Percentiles rank a stretch among this genome's conserved stretches.
Conservation (phyloP, 2,797 vertebrate genomes). For the Bucorvus abyssinicus region DNA sequence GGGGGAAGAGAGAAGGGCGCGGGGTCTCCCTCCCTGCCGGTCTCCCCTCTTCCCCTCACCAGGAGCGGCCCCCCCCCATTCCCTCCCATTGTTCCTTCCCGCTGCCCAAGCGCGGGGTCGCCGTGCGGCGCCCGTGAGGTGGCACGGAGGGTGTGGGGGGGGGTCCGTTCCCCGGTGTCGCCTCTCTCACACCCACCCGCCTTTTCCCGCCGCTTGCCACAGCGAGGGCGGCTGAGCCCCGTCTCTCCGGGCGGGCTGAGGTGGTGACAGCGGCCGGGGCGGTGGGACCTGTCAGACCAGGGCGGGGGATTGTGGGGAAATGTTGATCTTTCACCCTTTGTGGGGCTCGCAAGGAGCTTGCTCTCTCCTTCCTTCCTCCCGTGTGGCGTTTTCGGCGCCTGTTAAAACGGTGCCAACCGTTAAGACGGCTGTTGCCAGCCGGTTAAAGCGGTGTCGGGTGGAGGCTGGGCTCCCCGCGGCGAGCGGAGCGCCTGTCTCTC, state of each 20-base stretch:
- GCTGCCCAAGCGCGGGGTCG: not conserved
- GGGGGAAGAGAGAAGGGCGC: not conserved
- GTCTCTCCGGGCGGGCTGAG: not conserved
- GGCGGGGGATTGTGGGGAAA: not conserved
- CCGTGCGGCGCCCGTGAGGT: not conserved
- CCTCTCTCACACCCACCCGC: not conserved
- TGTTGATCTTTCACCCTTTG: not conserved
- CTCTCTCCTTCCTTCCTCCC: not conserved
- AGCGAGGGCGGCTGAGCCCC: not conserved
- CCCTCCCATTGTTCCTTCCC: constrained; percentile 16
- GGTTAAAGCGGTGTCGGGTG: not conserved
- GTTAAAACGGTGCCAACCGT: not conserved
- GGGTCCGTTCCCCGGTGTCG: not conserved
- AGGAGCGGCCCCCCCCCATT: not conserved
- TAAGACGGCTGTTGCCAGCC: no score
- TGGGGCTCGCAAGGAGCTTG: not conserved
- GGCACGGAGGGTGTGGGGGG: not conserved
- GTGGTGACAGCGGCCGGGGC: not conserved
- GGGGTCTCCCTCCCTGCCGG: not conserved
- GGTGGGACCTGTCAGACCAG: not conserved
- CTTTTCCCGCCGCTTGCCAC: not conserved
- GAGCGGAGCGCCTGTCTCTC: not conserved
- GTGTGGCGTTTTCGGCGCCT: not conserved
- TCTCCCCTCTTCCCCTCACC: not conserved
- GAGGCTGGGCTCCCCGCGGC: not conserved